Base-by-base conservation (phyloP, 2,888 invertebrate genomes). In the Drosophila quasianomalipes region DNA sequence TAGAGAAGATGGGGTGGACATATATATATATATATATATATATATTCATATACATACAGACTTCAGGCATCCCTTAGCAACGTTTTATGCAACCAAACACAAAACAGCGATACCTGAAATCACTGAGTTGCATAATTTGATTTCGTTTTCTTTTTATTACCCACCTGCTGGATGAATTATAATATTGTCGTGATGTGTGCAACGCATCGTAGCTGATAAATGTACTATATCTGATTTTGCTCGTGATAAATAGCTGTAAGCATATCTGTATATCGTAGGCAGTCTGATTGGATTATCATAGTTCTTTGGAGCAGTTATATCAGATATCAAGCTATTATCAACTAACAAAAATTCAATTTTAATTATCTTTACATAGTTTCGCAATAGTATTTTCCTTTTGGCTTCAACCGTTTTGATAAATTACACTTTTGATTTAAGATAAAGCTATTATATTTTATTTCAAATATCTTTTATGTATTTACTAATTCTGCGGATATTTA, bases 71-170 rank as follows among this genome's bases (percentile, higher is more conserved):
- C 12, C 59, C 31, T 26, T 39, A 37, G 62, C 54, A 69, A 66
- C 47, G 51, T 41, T 60, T 22, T 16, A 39, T 19, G 70, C 66
- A 76, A 77, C 70, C 79, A 85, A 85, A 81, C 73, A 83, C 67
- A 83, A 81, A 91, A 89, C 74, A 90, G 76, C 88, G 86, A 89
- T 85, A 91, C 86, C 89, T 86, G 89, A 92, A 92, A 91, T 91
- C 92, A 92, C 82, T 92, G 92, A 92, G 85, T 91, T 91, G 90
- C 91, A 85, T 93, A 92, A 92, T 92, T 92, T 92, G 91, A 93
- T 92, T 92, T 91, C 55, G 55, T 55, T 28, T 2, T 12, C 91
- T 91, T 63, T 37, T 4, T 55, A 6, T 26, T 63, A 22, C 28
- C 49, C 31, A 26, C 37, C 28, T 33, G 22, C 26, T 33, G 26